Conservation (phyloP, 1,140 invertebrate genomes). For the Zaprionus camerounensis region DNA sequence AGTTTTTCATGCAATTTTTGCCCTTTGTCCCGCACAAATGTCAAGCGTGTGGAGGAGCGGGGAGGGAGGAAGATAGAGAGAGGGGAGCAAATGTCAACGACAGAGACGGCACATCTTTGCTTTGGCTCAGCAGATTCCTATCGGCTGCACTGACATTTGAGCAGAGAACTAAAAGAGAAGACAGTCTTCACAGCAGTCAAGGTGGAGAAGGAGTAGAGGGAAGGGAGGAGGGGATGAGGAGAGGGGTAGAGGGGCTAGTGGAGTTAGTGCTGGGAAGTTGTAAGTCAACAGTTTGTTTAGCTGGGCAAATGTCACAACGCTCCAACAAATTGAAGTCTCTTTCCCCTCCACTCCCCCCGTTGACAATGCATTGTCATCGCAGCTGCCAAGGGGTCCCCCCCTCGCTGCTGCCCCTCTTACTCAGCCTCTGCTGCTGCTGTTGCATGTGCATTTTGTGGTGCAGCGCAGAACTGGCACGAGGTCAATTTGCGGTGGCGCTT, state of each 20-base stretch:
- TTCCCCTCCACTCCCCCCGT: too few relatives aligned
- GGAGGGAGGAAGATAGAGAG: background rate
- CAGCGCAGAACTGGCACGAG: slow-evolving; percentile 54
- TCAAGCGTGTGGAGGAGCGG: slow-evolving; percentile 15
- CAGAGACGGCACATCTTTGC: slow-evolving; percentile 30
- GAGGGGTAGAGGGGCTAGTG: background rate
- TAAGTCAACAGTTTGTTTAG: slow-evolving; percentile 24
- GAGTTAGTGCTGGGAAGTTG: background rate
- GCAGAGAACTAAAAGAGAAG: background rate
- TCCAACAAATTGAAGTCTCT: slow-evolving; percentile 54
- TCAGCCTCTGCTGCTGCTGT: background rate
- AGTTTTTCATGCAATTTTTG: slow-evolving; percentile 42
- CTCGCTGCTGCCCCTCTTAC: background rate
- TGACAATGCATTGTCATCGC: slow-evolving; percentile 47
- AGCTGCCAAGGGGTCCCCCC: background rate
- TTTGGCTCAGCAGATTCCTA: slow-evolving; percentile 31
- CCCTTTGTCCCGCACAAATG: slow-evolving; percentile 46
- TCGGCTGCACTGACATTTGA: slow-evolving; percentile 26
- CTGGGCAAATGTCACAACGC: slow-evolving; percentile 59
- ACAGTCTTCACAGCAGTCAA: background rate
- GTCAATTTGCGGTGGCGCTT: slow-evolving; percentile 64
- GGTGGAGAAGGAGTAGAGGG: too few relatives aligned
- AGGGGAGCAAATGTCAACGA: slow-evolving; percentile 7
- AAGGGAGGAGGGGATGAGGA: too few relatives aligned
- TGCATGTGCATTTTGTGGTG: slow-evolving; percentile 39